Percentiles rank a stretch among this genome's conserved stretches.
These are phyloP conservation scores for Aegotheles bennettii DNA, from an alignment of 2,113 vertebrate species.

Conservation along the genomic window DNA sequence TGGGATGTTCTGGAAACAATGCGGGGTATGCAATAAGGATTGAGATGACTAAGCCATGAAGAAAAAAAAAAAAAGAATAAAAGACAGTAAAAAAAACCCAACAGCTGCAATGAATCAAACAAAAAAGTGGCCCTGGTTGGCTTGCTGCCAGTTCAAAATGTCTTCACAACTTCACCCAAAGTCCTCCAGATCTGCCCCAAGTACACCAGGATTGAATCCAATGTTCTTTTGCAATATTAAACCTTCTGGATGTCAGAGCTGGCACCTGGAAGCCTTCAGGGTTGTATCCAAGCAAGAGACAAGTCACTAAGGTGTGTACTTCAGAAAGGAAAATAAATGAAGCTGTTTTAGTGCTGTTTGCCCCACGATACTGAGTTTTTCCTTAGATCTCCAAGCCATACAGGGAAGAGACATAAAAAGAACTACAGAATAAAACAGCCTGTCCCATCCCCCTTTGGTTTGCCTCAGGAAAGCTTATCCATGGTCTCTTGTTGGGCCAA, in stretches of 20 bases:
- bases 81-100: not conserved
- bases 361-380: not conserved
- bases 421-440: not conserved
- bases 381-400: not conserved
- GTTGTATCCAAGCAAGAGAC: not conserved
- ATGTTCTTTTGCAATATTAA: not conserved
- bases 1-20: conserved; percentile 16
- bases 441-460: not conserved
- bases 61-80: not conserved
- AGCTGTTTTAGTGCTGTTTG: not conserved
- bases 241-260: not conserved
- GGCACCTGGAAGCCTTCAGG: not conserved
- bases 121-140: not conserved
- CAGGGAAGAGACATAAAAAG: not conserved
- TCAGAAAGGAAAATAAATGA: not conserved
- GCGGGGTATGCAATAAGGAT: not conserved
- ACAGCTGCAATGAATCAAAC: not conserved
- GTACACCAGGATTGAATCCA: not conserved
- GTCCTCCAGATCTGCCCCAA: not conserved
- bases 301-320: not conserved
- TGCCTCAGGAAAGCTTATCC: not conserved
- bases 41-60: not conserved
- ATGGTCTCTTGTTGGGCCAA: not conserved
- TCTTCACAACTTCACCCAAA: not conserved
- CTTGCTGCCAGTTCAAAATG: not conserved